These are phyloP conservation scores for Microtus ochrogaster DNA, from an alignment of 2,113 vertebrate genomes.

Conservation along the genomic window DNA sequence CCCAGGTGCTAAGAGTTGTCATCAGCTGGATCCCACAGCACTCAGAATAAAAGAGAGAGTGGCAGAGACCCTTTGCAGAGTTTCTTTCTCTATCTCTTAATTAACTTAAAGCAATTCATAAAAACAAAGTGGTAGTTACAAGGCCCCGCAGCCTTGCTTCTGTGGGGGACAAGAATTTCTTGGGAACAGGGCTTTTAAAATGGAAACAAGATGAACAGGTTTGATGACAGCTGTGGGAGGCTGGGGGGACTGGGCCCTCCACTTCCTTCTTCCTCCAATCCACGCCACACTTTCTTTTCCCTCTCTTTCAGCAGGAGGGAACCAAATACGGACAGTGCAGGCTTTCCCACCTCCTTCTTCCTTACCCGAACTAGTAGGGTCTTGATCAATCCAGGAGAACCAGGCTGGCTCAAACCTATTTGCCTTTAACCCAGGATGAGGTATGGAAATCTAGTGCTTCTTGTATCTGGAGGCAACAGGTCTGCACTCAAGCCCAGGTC, in stretches of 20 bases:
- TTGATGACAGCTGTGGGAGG: conserved; percentile 11
- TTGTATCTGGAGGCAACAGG: background rate
- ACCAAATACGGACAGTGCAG: background rate
- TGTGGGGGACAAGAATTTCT: background rate
- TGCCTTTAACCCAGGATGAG: background rate
- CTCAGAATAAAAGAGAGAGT: background rate
- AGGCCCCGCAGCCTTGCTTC: conserved; percentile 45
- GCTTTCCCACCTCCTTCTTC: background rate
- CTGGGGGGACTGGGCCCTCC: background rate
- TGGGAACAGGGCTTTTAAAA: conserved; percentile 42
- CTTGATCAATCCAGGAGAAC: conserved; percentile 32
- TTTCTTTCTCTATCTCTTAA: background rate
- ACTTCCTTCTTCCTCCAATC: conserved; percentile 43
- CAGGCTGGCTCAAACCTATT: background rate
- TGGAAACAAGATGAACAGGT: conserved; percentile 53
- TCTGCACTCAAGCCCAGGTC: rapidly evolving
- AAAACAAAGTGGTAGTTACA: background rate
- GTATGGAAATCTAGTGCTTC: background rate
- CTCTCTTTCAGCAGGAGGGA: conserved; percentile 49
- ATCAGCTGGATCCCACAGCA: background rate
- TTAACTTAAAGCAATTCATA: conserved; percentile 32
- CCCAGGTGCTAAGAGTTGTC: background rate
- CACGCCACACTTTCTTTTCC: background rate
- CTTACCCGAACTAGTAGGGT: background rate
- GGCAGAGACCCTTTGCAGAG: background rate